These are phyloP conservation scores for Nymphalis c-album DNA, from an alignment of 2,888 invertebrate genomes.

Conservation along the genomic window DNA sequence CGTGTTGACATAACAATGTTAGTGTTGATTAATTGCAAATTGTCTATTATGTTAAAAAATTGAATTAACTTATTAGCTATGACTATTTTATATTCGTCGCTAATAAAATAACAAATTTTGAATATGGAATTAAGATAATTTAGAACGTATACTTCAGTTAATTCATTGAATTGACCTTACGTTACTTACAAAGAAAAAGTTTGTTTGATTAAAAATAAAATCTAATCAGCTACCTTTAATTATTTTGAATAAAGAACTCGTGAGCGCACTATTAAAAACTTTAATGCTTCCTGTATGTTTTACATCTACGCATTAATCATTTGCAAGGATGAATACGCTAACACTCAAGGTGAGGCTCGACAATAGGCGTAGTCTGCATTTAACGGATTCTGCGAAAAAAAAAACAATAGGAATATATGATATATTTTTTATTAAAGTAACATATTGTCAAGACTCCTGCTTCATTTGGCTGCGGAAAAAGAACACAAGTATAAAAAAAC, in stretches of 20 bases:
- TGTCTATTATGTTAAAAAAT: slow-evolving; percentile 29
- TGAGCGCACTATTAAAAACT: slow-evolving; percentile 18
- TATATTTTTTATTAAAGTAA: too few relatives aligned
- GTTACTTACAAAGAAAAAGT: not conserved
- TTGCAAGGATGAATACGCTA: slow-evolving; percentile 51
- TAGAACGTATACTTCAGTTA: too few relatives aligned
- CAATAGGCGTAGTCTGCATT: not conserved
- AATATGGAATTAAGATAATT: too few relatives aligned
- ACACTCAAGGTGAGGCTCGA: slow-evolving; percentile 52
- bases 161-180: too few relatives aligned
- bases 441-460: too few relatives aligned
- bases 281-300: slow-evolving; percentile 38
- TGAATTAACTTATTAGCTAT: not conserved
- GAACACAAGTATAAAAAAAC: too few relatives aligned
- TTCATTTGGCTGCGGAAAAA: too few relatives aligned
- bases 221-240: not conserved
- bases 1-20: slow-evolving; percentile 35
- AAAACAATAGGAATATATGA: too few relatives aligned
- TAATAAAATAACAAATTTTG: too few relatives aligned
- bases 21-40: slow-evolving; percentile 36
- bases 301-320: slow-evolving; percentile 19
- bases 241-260: slow-evolving; percentile 8
- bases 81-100: too few relatives aligned
- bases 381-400: not conserved
- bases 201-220: not conserved